These are phyloP conservation scores for Protobothrops mucrosquamatus DNA, from an alignment of 2,113 vertebrate species.

Conservation along the genomic window DNA sequence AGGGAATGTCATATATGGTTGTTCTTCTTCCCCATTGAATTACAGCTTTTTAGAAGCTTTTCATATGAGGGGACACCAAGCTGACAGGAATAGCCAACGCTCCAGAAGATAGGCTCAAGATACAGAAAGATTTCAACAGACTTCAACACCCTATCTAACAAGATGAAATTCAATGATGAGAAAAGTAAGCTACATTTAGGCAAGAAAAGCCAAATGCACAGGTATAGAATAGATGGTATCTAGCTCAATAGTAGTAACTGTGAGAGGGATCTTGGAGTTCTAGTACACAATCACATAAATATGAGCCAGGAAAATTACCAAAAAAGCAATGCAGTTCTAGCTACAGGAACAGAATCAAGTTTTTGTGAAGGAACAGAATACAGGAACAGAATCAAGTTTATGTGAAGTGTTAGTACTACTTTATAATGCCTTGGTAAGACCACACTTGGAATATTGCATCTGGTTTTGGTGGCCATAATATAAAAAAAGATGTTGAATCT, in stretches of 20 bases:
- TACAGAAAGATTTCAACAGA: background rate
- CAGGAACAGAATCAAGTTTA: background rate
- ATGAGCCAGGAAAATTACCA: background rate
- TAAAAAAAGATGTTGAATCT: background rate
- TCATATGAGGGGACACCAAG: background rate
- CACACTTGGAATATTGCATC: background rate
- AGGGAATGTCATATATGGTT: background rate
- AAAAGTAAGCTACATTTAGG: background rate
- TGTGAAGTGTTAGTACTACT: background rate
- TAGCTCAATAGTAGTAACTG: background rate
- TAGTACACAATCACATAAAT: background rate
- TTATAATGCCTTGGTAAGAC: background rate
- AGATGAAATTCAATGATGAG: background rate
- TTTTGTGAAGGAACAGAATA: background rate
- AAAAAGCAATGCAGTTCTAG: background rate
- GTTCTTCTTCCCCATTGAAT: background rate
- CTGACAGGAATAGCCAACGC: background rate
- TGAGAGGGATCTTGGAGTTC: background rate
- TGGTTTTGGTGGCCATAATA: background rate
- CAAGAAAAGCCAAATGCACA: background rate
- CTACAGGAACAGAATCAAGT: background rate
- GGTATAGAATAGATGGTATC: background rate
- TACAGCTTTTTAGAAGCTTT: background rate
- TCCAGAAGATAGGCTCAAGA: background rate
- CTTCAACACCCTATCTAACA: background rate